Evolutionary conservation across 2,888 invertebrate species (phyloP).

Genomic region (Myathropa florea): DNA sequence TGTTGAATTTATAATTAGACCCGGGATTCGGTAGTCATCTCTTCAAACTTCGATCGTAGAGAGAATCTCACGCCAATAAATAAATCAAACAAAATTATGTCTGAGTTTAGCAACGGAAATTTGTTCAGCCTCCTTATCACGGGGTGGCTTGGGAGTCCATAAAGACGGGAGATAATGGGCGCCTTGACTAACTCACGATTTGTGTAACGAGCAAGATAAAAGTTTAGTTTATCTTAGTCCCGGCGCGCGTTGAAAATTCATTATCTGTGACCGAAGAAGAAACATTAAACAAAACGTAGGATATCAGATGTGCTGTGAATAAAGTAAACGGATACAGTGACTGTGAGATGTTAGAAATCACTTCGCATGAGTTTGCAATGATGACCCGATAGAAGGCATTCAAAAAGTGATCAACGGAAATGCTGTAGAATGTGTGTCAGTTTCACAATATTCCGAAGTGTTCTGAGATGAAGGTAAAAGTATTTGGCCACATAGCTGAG

Average conservation of each 20-base stretch:
- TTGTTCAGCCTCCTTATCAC: background rate
- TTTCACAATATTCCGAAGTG: too few species aligned
- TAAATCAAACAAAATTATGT: conserved; percentile 7
- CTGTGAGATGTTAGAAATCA: background rate
- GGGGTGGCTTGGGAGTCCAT: background rate
- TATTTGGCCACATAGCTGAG: too few species aligned
- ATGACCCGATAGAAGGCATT: too few species aligned
- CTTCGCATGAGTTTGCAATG: background rate
- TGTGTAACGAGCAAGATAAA: background rate
- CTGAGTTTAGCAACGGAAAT: background rate
- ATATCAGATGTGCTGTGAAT: background rate
- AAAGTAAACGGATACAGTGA: background rate
- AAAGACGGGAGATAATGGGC: conserved; percentile 17
- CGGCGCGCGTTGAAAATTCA: background rate
- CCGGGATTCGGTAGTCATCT: background rate
- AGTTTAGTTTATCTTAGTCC: background rate
- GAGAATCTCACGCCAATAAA: background rate
- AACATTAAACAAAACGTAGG: background rate
- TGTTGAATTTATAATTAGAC: conserved; percentile 27
- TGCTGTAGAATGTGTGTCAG: too few species aligned
- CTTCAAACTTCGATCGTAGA: background rate
- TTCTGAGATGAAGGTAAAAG: too few species aligned
- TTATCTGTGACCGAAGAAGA: background rate
- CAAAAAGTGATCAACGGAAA: too few species aligned
- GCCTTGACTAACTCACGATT: conserved; percentile 14